These are phyloP conservation scores for Mystacornis crossleyi DNA, from an alignment of 2,113 vertebrate species.

Conservation along the genomic window DNA sequence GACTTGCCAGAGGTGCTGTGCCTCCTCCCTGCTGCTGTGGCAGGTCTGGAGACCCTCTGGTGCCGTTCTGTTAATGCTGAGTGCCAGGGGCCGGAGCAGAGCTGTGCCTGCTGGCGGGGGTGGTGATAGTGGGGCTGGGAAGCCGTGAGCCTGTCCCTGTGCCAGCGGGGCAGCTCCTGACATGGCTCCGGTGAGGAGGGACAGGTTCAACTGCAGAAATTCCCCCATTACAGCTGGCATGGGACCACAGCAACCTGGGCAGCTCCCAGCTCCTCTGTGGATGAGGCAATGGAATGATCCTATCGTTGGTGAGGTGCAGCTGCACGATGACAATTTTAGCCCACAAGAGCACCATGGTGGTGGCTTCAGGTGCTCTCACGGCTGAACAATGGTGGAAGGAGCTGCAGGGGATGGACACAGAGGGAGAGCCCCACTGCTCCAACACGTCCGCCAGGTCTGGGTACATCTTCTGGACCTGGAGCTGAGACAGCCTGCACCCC, in stretches of 20 bases:
- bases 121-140: neutral
- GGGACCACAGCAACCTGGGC: neutral
- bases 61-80: neutral
- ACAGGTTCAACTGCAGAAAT: neutral
- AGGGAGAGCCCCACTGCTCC: neutral
- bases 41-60: neutral
- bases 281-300: neutral
- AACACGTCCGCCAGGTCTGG: neutral
- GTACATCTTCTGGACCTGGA: rapidly evolving
- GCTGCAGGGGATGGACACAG: neutral
- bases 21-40: neutral
- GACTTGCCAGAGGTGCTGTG: neutral
- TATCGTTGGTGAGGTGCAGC: neutral
- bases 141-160: neutral
- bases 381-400: neutral
- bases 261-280: neutral
- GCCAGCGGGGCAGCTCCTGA: neutral
- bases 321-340: neutral
- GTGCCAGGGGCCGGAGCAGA: neutral
- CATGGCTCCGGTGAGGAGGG: rapidly evolving
- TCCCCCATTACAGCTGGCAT: neutral
- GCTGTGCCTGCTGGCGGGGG: neutral
- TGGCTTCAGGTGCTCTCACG: neutral
- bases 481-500: neutral
- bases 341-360: neutral